Base-by-base conservation (phyloP, 1,140 invertebrate genomes). In the Trichomalopsis sarcophagae region DNA sequence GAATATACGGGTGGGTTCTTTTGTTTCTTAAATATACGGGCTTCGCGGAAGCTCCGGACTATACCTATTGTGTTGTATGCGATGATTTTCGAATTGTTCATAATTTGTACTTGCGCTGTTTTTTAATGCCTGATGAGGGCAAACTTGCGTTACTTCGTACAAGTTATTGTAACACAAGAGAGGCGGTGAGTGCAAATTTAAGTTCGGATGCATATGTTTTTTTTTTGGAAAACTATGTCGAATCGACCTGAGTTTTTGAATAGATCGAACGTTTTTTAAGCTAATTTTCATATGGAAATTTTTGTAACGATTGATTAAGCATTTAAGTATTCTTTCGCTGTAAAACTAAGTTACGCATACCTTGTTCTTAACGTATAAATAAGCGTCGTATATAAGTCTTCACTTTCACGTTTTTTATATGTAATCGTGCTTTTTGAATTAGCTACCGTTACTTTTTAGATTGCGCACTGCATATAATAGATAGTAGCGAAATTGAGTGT, bases 141-240 rank as follows among this genome's bases (percentile, higher is more conserved):
- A 23, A 50, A 23, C 69, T 73, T n/a, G 13, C 44, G 62, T n/a
- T 36, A 62, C 47, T 47, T 82, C 2, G 36, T 68, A 82, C 44
- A 55, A n/a, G 66, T 68, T 76, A 82, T 23, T 27, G 79, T 81
- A 27, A 71, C 13, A 1, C 21, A 44, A 33, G 13, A 33, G 0
- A 55, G 30, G 47, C 10, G 30, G 13, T 21, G 17, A 50, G 81
- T 50, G 69, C 69, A 82, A 82, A 82, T 82, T 82, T 74, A 73
- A 81, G 44, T 23, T 36, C 50, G 50, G 50, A 55, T 55, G 2
- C 11, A 55, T 55, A 21, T 36, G 50, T 55, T 55, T 55, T 55
- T 55, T 55, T 27, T 27, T 2, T 3, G 21, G 55, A n/a, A 17
- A 50, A 50, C 14, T 62, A 62, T n/a, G n/a, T 7, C 1, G 6